A percentile compares a stretch with the other conserved stretches of the same genome.
Conservation (phyloP, 2,113 vertebrate species). For the Anser brachyrhynchus region DNA sequence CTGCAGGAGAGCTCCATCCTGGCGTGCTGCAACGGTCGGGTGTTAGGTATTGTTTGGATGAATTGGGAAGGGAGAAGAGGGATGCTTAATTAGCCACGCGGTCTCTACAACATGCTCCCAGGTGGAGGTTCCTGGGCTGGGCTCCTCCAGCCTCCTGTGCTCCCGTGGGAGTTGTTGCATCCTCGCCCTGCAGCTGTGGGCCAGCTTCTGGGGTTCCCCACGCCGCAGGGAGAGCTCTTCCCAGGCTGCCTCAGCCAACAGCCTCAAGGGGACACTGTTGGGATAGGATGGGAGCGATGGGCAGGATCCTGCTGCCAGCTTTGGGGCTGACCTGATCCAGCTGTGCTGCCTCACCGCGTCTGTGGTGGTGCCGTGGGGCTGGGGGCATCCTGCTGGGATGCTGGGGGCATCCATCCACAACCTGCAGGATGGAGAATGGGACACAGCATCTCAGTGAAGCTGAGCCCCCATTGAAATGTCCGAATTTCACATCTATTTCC, state of each 20-base stretch:
- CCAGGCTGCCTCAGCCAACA: constrained; percentile 10
- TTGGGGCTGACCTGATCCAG: background rate
- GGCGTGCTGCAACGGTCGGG: fast-evolving
- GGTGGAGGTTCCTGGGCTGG: background rate
- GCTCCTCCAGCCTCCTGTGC: background rate
- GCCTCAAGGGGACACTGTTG: constrained; percentile 58
- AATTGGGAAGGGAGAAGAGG: background rate
- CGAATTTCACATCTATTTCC: background rate
- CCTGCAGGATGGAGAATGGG: background rate
- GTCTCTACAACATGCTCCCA: background rate
- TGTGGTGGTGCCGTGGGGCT: fast-evolving
- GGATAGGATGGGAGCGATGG: background rate
- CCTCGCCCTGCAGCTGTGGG: fast-evolving
- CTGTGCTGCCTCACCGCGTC: fast-evolving
- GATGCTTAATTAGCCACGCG: fast-evolving
- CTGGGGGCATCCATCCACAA: too few species aligned
- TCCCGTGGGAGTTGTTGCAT: background rate
- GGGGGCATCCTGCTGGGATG: too few species aligned
- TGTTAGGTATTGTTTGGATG: fast-evolving
- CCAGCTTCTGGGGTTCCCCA: background rate
- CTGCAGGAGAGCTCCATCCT: background rate
- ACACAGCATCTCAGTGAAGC: background rate
- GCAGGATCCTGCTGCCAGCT: background rate
- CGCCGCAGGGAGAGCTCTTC: background rate
- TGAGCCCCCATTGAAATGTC: background rate